Evolutionary conservation across 2,888 invertebrate genomes (phyloP).

Genomic region (Zaprionus bogoriensis): DNA sequence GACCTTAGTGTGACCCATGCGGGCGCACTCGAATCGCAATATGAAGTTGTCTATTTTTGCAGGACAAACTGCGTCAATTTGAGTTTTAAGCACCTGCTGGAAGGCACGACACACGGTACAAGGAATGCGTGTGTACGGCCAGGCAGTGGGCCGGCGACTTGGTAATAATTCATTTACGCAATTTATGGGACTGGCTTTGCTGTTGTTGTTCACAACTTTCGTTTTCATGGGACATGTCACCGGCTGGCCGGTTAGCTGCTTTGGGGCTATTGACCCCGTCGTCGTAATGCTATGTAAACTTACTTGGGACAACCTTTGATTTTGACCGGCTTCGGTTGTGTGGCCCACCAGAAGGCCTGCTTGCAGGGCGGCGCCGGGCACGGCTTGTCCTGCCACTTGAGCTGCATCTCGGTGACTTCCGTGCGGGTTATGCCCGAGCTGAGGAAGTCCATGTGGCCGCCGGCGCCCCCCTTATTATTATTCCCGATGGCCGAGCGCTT

Average conservation of each 20-base stretch:
- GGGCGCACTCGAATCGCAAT: conserved; percentile 20
- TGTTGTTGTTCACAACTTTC: conserved; percentile 36
- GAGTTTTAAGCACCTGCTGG: conserved; percentile 28
- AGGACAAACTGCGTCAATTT: conserved; percentile 48
- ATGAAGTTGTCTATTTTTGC: conserved; percentile 35
- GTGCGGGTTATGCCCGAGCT: conserved; percentile 56
- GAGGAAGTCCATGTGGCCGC: conserved; percentile 49
- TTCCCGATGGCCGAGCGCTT: conserved; percentile 62
- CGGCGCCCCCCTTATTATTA: conserved; percentile 37
- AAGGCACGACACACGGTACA: not conserved
- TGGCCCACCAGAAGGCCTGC: conserved; percentile 82
- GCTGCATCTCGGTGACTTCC: conserved; percentile 78
- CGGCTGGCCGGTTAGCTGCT: conserved; percentile 6
- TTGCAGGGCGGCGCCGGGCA: conserved; percentile 80
- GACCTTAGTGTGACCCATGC: conserved; percentile 46
- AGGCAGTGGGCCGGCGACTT: conserved; percentile 20
- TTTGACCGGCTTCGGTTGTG: conserved; percentile 81
- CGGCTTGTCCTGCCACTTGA: conserved; percentile 74
- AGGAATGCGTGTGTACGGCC: not conserved
- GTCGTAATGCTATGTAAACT: conserved; percentile 48
- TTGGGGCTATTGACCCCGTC: no score
- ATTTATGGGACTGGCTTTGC: conserved; percentile 52
- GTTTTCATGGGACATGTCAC: no score
- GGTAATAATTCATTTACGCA: conserved; percentile 74
- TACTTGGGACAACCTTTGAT: conserved; percentile 78